Base-by-base conservation (phyloP, 2,113 vertebrate species). In the Brachyhypopomus occidentalis region DNA sequence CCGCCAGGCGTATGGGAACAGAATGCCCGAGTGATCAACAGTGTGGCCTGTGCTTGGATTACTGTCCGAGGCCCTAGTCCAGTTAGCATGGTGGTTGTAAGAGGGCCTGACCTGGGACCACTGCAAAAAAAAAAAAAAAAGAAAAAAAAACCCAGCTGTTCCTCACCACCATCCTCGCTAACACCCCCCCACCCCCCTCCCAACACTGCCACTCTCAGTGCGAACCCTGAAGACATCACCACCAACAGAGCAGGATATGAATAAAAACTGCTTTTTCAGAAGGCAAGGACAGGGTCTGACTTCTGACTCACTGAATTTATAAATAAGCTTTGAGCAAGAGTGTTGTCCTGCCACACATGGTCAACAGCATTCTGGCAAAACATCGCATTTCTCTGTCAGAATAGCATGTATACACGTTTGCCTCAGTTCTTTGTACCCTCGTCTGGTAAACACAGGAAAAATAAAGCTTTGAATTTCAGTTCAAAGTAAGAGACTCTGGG, bases 391-490 rank as follows among this genome's bases (percentile, higher is more conserved):
- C 25, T 23, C 63, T 69, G 62, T 75, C 69, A 52, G 78, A 77
- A 66, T 38, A 83, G 67, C 77, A 64, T 63, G 56, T 67, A 66
- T 63, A 72, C 66, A 72, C 77, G 48, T 64, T 70, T 20, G 58
- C 69, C 67, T 23, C 58, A 77, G 25, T 75, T 79, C 78, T 79
- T 76, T 81, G 76, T 76, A 72, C 71, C 58, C 66, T 80, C 34
- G 69, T 80, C 60, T 74, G 80, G 85, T 84, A 80, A 84, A 86
- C 85, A 82, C 72, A 79, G 78, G 41, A 63, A 81, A 76, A 84
- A 82, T 55, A 76, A 77, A 59, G 56, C 85, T 86, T 86, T 86
- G 85, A 84, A 63, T 80, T 80, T 80, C 69, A 81, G 79, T 86
- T 86, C 80, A 86, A 84, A 86, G 85, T 73, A 69, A 71, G 69